Base-by-base conservation (phyloP, 1,140 invertebrate species). In the Muscidifurax raptorellus region DNA sequence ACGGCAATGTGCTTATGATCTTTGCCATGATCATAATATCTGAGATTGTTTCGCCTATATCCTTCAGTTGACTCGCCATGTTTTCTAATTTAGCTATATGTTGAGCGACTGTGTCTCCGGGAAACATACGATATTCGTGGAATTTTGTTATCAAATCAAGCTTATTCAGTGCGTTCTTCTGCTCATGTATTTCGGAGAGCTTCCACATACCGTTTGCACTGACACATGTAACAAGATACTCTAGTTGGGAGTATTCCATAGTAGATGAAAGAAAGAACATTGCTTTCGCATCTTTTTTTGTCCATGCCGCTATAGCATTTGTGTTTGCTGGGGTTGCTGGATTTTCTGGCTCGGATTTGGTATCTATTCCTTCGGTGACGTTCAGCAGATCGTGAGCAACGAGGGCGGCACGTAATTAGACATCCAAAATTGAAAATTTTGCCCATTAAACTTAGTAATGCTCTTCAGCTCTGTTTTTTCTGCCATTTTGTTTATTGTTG, bases 41-140 rank as follows among this genome's bases (percentile, higher is more conserved):
- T n/a, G 83, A 86, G 6, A 86, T 71, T 13, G 36, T 36, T 28
- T 82, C n/a, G 2, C 44, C 81, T 32, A 86, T 67, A 66, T 86
- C 83, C 81, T 86, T 88, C 5, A 90, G 74, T 28, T 83, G 85
- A 22, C 22, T 75, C 0, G 76, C 85, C 28, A 80, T 66, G 32
- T 86, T 84, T 72, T 84, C 85, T 0, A 84, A 7, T 59, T 87
- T 87, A 5, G 84, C 83, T 36, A 88, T 85, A 30, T 87, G 83
- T 67, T 87, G 83, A 4, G 44, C 32, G 1, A 83, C n/a, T 22
- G 80, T 72, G 25, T 87, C 83, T 7, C 36, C 75, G 13, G 40
- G 2, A 5, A 44, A n/a, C 82, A 83, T 87, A 67, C 64, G 36
- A 75, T 85, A 79, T 15, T 85, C 83, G 40, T 88, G 87, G 74